These are phyloP conservation scores for Trichopoda pennipes DNA, from an alignment of 2,888 invertebrate genomes.

Conservation along the genomic window DNA sequence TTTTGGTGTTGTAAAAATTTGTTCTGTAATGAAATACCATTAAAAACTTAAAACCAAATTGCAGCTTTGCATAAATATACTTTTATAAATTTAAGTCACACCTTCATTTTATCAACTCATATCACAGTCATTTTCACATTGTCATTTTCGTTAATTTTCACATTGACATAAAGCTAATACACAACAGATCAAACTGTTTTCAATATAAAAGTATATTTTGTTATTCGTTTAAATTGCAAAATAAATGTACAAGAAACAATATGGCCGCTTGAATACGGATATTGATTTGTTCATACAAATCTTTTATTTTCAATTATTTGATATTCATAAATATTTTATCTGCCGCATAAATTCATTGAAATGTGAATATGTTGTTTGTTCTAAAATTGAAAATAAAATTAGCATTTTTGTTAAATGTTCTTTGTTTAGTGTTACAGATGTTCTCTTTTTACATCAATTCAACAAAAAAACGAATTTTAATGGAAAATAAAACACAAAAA, in stretches of 20 bases:
- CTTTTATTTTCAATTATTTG: not conserved
- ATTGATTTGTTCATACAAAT: conserved; percentile 17
- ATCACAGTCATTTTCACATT: not conserved
- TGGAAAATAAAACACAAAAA: too few relatives aligned
- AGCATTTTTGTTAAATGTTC: too few relatives aligned
- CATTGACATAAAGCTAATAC: not conserved
- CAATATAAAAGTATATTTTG: not conserved
- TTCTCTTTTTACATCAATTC: too few relatives aligned
- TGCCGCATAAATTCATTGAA: conserved; percentile 13
- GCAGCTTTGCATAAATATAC: too few relatives aligned
- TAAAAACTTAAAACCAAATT: too few relatives aligned
- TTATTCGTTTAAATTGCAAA: not conserved
- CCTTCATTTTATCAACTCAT: not conserved
- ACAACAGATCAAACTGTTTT: not conserved
- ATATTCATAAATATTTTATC: not conserved
- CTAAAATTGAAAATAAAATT: not conserved
- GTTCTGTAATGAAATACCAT: too few relatives aligned
- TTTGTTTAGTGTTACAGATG: too few relatives aligned
- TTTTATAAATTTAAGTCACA: too few relatives aligned
- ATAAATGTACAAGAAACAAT: not conserved
- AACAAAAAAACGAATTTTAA: too few relatives aligned
- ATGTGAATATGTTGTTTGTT: conserved; percentile 5
- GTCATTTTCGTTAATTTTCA: too few relatives aligned
- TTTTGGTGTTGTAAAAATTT: too few relatives aligned
- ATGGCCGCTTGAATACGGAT: not conserved